These are phyloP conservation scores for Sebastolobus alascanus DNA, from an alignment of 2,797 vertebrate species.

Conservation along the genomic window DNA sequence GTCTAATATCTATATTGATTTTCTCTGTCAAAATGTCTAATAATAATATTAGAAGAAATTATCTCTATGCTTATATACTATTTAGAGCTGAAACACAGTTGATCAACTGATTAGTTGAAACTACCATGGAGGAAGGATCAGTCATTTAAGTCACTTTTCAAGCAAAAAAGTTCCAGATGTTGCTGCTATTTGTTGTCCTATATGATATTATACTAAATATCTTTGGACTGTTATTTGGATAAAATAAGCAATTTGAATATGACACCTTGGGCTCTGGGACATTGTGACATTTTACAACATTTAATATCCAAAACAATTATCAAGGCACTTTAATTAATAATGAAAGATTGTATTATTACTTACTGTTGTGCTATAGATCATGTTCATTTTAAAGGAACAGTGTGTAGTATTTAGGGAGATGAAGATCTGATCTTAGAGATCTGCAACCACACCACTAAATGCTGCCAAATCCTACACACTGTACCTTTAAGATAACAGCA, in stretches of 20 bases:
- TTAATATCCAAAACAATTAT: neutral
- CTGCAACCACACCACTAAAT: neutral
- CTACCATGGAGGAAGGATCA: accelerated
- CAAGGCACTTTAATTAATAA: neutral
- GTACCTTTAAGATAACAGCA: neutral
- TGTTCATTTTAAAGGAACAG: neutral
- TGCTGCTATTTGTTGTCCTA: neutral
- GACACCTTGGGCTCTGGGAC: neutral
- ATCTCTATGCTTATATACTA: too few relatives aligned
- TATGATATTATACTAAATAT: neutral
- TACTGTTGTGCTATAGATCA: neutral
- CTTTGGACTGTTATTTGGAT: neutral
- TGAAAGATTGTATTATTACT: neutral
- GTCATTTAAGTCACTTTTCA: neutral
- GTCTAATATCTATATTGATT: neutral
- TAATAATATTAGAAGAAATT: neutral
- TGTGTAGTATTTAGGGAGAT: neutral
- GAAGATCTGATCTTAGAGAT: too few relatives aligned
- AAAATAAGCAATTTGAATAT: neutral
- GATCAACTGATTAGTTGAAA: neutral
- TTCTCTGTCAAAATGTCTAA: neutral
- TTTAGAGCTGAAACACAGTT: neutral
- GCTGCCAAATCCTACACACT: neutral
- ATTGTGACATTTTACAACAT: neutral
- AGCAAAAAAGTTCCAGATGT: neutral